Evolutionary conservation across 2,888 invertebrate species (phyloP).

Genomic region (Caenorhabditis sp.): DNA sequence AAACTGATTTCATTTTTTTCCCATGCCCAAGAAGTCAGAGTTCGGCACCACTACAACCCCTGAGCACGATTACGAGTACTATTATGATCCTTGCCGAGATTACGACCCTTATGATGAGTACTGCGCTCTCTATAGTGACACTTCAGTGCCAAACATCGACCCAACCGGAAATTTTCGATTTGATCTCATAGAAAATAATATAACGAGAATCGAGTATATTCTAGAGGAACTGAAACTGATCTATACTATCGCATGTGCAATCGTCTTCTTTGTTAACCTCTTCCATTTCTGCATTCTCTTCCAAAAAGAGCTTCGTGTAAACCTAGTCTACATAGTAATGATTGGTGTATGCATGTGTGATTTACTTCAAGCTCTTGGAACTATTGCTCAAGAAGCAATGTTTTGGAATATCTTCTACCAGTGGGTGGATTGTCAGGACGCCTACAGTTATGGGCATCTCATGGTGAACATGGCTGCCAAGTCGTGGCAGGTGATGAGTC

Average conservation of each 20-base stretch:
- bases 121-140: background rate
- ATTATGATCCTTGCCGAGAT: background rate
- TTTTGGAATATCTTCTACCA: background rate
- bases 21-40: too few relatives aligned
- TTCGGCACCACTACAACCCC: too few relatives aligned
- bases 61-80: too few relatives aligned
- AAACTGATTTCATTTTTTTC: too few relatives aligned
- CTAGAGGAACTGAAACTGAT: background rate
- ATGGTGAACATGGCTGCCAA: background rate
- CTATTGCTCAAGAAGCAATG: background rate
- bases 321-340: conserved; percentile 30
- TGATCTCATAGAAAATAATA: too few relatives aligned
- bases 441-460: background rate
- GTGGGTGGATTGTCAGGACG: background rate
- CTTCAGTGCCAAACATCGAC: too few relatives aligned
- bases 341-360: conserved; percentile 26
- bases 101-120: background rate
- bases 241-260: background rate
- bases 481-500: background rate
- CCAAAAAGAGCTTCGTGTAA: conserved; percentile 26
- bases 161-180: too few relatives aligned
- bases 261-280: conserved; percentile 8
- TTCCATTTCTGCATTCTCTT: conserved; percentile 20
- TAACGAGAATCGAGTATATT: too few relatives aligned
- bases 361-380: background rate